Base-by-base conservation (phyloP, 2,888 invertebrate genomes). In the Venustoraphidia nigricollis region DNA sequence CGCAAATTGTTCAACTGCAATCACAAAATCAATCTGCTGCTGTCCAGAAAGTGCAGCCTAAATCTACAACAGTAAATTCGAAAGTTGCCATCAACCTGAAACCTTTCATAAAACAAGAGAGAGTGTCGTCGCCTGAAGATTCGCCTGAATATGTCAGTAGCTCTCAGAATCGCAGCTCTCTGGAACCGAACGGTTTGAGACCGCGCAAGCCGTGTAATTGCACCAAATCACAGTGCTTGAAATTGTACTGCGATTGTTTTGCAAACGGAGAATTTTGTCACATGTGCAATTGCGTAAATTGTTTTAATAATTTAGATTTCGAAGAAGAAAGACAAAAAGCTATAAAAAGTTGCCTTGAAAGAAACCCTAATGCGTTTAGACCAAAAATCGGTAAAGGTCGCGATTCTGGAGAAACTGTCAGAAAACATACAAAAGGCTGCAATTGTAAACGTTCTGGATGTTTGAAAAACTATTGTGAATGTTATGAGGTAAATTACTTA, bases 181-280 rank as follows among this genome's bases (percentile, higher is more conserved):
- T 61, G 4, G 62, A 62, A 46, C 56, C 62, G 9, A 66, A 67
- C 35, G 73, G 70, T 0, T 60, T 76, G 57, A 71, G 85, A 54
- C 83, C 88, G 1, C 73, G 90, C 42, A 97, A 97, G 66, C 95
- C 96, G 9, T 98, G 98, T 69, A 98, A 98, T 67, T 98, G 98
- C 68, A 97, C 94, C 35, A 96, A 96, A 69, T 97, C 96, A 2
- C 95, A 95, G 65, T 98, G 98, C 62, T 76, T 98, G 52, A 98
- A 98, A 69, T 68, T 98, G 69, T 96, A 98, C 66, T 98, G 98
- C 71, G 98, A 98, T 65, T 98, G 98, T 66, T 98, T 98, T 73
- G 97, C 98, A 5, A 97, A 96, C 70, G 98, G 96, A 4, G 97
- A 98, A 70, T 98, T 98, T 69, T 98, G 98, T 70, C 86, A 90